Conservation (phyloP, 2,113 vertebrate species). For the Vidua macroura region DNA sequence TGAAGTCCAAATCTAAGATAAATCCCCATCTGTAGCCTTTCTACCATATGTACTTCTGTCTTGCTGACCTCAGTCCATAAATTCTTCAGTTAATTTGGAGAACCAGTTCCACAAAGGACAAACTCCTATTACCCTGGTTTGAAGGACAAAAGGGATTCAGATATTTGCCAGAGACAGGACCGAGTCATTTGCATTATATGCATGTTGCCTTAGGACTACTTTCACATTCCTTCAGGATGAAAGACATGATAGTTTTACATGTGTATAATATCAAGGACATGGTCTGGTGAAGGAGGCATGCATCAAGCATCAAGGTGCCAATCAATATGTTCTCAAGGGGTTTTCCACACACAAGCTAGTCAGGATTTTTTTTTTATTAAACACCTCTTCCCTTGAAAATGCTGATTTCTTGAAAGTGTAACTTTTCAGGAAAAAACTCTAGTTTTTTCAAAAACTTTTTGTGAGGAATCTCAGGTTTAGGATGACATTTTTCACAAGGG, state of each 20-base stretch:
- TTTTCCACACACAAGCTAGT: neutral
- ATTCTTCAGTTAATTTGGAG: neutral
- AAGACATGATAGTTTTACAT: neutral
- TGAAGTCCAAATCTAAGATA: neutral
- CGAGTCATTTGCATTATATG: neutral
- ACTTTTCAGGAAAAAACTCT: neutral
- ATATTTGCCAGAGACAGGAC: neutral
- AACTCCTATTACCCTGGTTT: neutral
- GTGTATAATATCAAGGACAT: neutral
- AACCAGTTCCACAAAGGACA: neutral
- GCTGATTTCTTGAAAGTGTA: neutral
- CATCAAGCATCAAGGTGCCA: neutral
- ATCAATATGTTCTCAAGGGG: neutral
- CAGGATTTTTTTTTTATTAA: neutral
- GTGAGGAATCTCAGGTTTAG: neutral
- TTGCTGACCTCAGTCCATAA: neutral
- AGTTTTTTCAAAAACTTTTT: neutral
- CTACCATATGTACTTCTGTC: neutral
- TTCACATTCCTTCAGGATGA: neutral
- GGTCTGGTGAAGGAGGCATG: neutral
- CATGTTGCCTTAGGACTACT: neutral
- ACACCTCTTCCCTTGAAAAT: neutral
- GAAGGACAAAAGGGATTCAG: neutral
- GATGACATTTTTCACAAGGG: neutral
- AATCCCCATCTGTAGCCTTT: neutral